Conservation (phyloP, 1,140 invertebrate species). For the Pseudomyrmex dendroicus region DNA sequence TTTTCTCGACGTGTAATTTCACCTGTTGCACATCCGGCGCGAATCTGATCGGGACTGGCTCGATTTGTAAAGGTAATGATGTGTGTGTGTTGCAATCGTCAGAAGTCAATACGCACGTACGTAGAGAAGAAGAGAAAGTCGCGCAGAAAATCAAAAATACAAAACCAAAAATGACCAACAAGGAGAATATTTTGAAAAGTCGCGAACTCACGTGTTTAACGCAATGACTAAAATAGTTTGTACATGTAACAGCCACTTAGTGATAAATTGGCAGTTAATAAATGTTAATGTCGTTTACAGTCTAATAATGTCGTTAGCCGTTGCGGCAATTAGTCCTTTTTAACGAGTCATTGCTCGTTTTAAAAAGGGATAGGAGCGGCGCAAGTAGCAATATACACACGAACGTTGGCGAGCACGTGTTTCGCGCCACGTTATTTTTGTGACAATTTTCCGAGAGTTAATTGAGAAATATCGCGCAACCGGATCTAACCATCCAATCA, state of each 20-base stretch:
- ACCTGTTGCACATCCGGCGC: constrained; percentile 78
- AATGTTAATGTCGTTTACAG: not conserved
- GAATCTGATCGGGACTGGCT: constrained; percentile 71
- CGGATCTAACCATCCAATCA: not conserved
- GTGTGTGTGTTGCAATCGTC: constrained; percentile 62
- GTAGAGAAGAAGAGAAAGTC: constrained; percentile 16
- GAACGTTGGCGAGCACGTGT: not conserved
- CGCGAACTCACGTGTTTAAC: not conserved
- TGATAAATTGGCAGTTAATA: constrained; percentile 46
- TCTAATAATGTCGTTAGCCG: constrained; percentile 16
- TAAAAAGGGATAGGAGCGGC: not conserved
- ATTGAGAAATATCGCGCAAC: constrained; percentile 6
- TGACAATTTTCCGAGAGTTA: not conserved
- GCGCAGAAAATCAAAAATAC: constrained; percentile 14
- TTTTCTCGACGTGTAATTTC: constrained; percentile 80
- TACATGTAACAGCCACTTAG: not conserved
- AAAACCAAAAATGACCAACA: not conserved
- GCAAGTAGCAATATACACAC: constrained; percentile 9
- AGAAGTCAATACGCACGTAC: constrained; percentile 35
- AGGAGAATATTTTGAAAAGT: not conserved
- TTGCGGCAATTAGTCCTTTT: not conserved
- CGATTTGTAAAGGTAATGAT: constrained; percentile 73
- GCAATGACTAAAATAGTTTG: not conserved
- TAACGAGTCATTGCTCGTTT: constrained; percentile 37
- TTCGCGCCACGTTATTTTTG: constrained; percentile 2